Conservation (phyloP, 2,113 vertebrate genomes). For the Notothenia rossii region DNA sequence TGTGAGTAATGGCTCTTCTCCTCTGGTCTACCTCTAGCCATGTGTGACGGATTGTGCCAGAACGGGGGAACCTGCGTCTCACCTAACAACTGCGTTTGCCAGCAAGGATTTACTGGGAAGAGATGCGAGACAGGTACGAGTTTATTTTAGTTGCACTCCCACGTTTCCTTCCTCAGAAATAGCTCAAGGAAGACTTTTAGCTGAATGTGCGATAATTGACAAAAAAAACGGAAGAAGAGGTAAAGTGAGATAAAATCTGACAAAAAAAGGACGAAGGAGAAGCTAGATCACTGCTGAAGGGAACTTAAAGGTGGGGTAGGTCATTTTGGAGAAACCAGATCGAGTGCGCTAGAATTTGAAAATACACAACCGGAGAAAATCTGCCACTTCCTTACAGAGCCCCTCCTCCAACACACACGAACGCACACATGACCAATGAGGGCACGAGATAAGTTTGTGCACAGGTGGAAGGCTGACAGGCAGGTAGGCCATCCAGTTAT, state of each 20-base stretch:
- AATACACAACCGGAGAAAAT: no score
- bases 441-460: no score
- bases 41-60: slow-evolving; percentile 94
- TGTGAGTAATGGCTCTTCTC: slow-evolving; percentile 67
- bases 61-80: slow-evolving; percentile 95
- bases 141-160: slow-evolving; percentile 2
- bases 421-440: no score
- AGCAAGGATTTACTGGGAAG: slow-evolving; percentile 95
- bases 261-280: not conserved
- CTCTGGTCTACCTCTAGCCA: slow-evolving; percentile 85
- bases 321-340: no score
- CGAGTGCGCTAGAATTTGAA: no score
- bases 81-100: slow-evolving; percentile 94
- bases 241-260: not conserved
- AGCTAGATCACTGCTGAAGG: not conserved
- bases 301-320: no score
- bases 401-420: no score
- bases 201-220: not conserved
- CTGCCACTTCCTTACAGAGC: no score
- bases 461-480: no score
- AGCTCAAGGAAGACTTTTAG: slow-evolving; percentile 23
- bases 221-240: not conserved
- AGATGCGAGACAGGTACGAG: slow-evolving; percentile 95
- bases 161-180: slow-evolving; percentile 20
- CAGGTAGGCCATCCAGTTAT: no score